Conservation (phyloP, 2,888 invertebrate genomes). For the Agrochola lychnidis region DNA sequence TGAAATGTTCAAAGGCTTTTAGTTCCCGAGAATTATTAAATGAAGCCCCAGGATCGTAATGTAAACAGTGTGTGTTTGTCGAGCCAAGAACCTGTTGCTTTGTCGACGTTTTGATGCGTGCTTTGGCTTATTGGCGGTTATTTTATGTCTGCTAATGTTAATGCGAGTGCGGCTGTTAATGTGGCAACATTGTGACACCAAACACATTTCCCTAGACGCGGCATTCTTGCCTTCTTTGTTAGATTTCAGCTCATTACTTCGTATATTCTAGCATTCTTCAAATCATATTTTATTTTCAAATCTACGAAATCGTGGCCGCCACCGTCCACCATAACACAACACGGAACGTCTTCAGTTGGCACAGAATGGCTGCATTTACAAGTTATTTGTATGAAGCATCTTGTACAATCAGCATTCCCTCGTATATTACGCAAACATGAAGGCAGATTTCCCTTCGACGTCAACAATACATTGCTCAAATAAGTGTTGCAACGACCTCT, state of each 20-base stretch:
- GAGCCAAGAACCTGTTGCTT: conserved; percentile 89
- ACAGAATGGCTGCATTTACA: conserved; percentile 70
- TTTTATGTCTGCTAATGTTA: conserved; percentile 89
- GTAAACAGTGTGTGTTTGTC: conserved; percentile 88
- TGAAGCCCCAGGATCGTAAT: conserved; percentile 90
- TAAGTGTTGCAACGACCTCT: conserved; percentile 83
- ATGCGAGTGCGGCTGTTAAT: conserved; percentile 84
- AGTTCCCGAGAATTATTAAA: conserved; percentile 91
- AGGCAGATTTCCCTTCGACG: conserved; percentile 86
- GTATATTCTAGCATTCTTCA: conserved; percentile 39
- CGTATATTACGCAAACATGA: conserved; percentile 81
- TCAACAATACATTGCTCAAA: conserved; percentile 85
- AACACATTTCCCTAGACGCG: conserved; percentile 60
- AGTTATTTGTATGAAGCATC: conserved; percentile 78
- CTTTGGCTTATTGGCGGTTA: conserved; percentile 89
- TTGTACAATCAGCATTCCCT: conserved; percentile 81
- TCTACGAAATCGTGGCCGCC: conserved; percentile 10
- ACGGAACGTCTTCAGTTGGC: conserved; percentile 40
- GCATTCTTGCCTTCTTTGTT: conserved; percentile 65
- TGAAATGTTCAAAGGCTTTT: conserved; percentile 91
- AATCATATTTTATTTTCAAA: conserved; percentile 62
- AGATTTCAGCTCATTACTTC: conserved; percentile 62
- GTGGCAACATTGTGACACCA: conserved; percentile 84
- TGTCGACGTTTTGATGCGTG: conserved; percentile 88
- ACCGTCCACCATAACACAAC: conserved; percentile 30